phyloP scores from a whole-genome alignment of 1,140 invertebrate species.

The Linepithema humile region DNA sequence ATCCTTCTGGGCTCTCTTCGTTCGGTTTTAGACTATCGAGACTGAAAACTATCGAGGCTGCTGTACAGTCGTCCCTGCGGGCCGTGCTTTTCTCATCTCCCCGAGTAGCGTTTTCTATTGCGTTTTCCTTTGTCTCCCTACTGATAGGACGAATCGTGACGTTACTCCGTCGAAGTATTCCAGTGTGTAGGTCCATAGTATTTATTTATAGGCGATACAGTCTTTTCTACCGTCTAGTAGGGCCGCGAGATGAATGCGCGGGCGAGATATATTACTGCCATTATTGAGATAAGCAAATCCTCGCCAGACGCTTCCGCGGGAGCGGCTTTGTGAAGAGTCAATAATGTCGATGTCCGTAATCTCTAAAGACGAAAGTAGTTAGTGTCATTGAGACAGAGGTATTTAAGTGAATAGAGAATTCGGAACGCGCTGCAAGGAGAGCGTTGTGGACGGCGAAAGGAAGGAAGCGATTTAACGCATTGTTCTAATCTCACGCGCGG shows the following conservation, averaged over 20 bases:
- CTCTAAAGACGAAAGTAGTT: slow-evolving; percentile 39
- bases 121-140: slow-evolving; percentile 61
- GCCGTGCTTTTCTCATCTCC: slow-evolving; percentile 54
- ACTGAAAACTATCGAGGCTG: slow-evolving; percentile 70
- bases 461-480: background rate
- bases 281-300: slow-evolving; percentile 42
- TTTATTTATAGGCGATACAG: slow-evolving; percentile 77
- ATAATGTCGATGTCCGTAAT: slow-evolving; percentile 44
- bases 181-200: slow-evolving; percentile 80
- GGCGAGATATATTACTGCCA: slow-evolving; percentile 53
- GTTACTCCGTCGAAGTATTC: slow-evolving; percentile 75
- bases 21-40: slow-evolving; percentile 39
- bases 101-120: slow-evolving; percentile 32
- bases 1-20: slow-evolving; percentile 10
- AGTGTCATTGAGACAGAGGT: background rate
- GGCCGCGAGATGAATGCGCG: slow-evolving; percentile 39
- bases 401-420: slow-evolving; percentile 28
- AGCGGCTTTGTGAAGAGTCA: slow-evolving; percentile 55
- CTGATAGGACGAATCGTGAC: slow-evolving; percentile 56
- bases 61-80: slow-evolving; percentile 39
- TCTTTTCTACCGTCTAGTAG: slow-evolving; percentile 57
- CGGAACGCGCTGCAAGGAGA: slow-evolving; percentile 28
- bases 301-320: slow-evolving; percentile 18
- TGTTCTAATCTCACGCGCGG: slow-evolving; percentile 26
- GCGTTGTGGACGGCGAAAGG: background rate